Conservation (phyloP, 2,888 invertebrate species). For the Drosophila phalerata region DNA sequence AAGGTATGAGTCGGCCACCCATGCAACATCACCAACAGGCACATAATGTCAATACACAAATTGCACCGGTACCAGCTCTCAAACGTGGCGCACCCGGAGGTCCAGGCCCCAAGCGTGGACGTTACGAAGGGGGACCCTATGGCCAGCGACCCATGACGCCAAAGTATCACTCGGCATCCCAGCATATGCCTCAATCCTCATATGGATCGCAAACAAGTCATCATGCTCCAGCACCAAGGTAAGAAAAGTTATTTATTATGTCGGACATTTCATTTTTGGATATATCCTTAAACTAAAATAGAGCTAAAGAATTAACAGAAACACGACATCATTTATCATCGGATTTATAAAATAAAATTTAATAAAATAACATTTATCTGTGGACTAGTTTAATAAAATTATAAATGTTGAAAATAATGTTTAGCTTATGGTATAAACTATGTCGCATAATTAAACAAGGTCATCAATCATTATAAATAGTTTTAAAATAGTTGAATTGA, state of each 20-base stretch:
- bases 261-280: background rate
- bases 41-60: slow-evolving; percentile 85
- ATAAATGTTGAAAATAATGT: no score
- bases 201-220: slow-evolving; percentile 78
- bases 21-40: slow-evolving; percentile 78
- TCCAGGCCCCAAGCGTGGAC: slow-evolving; percentile 85
- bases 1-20: slow-evolving; percentile 83
- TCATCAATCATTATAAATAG: no score
- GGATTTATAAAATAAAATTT: no score
- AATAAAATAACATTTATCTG: no score
- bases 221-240: slow-evolving; percentile 80
- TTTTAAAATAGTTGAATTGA: background rate
- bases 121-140: slow-evolving; percentile 85
- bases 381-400: no score
- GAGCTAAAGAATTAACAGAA: no score
- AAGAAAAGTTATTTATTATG: slow-evolving; percentile 16
- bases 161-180: slow-evolving; percentile 83
- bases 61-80: slow-evolving; percentile 84
- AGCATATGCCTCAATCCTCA: slow-evolving; percentile 76
- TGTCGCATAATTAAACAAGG: no score
- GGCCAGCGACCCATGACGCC: slow-evolving; percentile 84
- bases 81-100: slow-evolving; percentile 85
- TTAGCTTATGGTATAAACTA: no score
- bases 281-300: background rate
- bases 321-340: no score